Evolutionary conservation across 2,797 vertebrate genomes (phyloP).

Genomic region (Labeo calbasu): DNA sequence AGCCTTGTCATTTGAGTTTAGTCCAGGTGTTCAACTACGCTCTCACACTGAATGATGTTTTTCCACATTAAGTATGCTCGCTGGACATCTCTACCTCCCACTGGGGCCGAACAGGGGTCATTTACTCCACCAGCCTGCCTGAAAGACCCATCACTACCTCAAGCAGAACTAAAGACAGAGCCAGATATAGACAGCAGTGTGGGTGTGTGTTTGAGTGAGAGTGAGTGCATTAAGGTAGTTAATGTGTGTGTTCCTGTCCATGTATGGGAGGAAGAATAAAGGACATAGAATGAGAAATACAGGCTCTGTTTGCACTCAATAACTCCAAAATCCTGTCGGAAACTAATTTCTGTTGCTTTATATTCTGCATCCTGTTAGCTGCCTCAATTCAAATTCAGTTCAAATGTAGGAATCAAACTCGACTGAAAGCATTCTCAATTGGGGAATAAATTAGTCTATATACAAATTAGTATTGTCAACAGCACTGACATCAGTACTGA

Average conservation of each 20-base stretch:
- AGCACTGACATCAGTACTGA: too few species aligned
- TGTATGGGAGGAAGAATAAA: conserved; percentile 5
- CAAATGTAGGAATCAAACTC: background rate
- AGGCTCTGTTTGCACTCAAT: background rate
- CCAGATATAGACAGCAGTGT: background rate
- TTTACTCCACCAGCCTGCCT: background rate
- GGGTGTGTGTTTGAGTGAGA: background rate
- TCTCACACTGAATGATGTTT: background rate
- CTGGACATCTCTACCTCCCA: conserved; percentile 25
- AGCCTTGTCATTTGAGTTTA: background rate
- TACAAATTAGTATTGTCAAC: too few species aligned
- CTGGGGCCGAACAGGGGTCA: background rate
- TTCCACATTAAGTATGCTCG: conserved; percentile 45
- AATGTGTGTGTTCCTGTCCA: background rate
- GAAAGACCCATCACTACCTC: conserved; percentile 20
- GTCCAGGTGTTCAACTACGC: conserved; percentile 6
- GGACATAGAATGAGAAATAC: background rate
- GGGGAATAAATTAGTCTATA: too few species aligned
- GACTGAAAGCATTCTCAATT: too few species aligned
- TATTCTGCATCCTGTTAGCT: background rate
- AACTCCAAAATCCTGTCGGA: background rate
- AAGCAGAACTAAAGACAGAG: conserved; percentile 16
- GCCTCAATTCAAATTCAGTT: background rate
- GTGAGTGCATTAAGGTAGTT: background rate
- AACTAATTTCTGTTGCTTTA: background rate